These are phyloP conservation scores for Gadus chalcogrammus DNA, from an alignment of 2,113 vertebrate species.

Conservation along the genomic window DNA sequence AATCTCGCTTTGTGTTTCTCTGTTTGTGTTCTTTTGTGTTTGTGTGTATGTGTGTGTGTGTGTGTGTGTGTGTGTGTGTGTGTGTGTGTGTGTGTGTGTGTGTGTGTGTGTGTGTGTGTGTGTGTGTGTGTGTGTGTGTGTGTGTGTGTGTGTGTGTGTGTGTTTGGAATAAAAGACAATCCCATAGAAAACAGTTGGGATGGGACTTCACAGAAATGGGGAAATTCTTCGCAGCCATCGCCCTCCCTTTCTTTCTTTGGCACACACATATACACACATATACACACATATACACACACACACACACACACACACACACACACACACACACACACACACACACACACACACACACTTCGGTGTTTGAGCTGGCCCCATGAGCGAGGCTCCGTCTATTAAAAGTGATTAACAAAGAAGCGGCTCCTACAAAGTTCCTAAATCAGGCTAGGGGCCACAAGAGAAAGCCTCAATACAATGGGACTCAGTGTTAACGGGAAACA, in stretches of 20 bases:
- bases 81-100: not conserved
- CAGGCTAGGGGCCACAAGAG: constrained; percentile 48
- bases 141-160: not conserved
- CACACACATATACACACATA: not conserved
- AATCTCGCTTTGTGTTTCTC: no score
- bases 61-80: not conserved
- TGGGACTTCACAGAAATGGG: constrained; percentile 10
- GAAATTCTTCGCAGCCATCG: constrained; percentile 4
- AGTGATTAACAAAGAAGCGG: constrained; percentile 59
- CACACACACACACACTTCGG: constrained; percentile 9
- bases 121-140: not conserved
- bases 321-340: not conserved
- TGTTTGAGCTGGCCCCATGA: constrained; percentile 9
- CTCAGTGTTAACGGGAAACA: constrained; percentile 42
- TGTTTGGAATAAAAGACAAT: not conserved
- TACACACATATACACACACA: not conserved
- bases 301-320: constrained; percentile 5
- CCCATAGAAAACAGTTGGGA: not conserved
- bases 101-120: not conserved
- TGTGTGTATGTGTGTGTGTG: not conserved
- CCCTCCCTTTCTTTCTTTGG: not conserved
- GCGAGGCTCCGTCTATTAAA: constrained; percentile 42
- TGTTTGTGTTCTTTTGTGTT: not conserved
- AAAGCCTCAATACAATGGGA: constrained; percentile 59
- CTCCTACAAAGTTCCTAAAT: constrained; percentile 65